These are phyloP conservation scores for Sparidentex hasta DNA, from an alignment of 2,797 vertebrate genomes.

Conservation along the genomic window DNA sequence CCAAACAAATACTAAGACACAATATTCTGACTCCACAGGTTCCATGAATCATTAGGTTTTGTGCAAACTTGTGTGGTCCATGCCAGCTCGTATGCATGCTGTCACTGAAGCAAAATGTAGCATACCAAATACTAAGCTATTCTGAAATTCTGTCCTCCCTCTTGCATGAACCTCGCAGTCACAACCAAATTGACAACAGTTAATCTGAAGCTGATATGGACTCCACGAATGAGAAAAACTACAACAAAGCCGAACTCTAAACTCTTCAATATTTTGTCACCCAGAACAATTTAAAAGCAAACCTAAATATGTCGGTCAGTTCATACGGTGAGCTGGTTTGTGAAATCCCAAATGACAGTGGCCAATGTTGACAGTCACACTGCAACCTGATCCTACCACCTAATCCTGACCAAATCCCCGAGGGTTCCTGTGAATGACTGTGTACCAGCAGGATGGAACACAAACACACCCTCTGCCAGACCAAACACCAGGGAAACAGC, in stretches of 20 bases:
- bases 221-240: not conserved
- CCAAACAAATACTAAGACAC: no score
- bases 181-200: no score
- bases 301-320: constrained; percentile 5
- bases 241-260: not conserved
- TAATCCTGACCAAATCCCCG: constrained; percentile 77
- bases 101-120: no score
- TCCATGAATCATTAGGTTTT: no score
- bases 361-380: constrained; percentile 60
- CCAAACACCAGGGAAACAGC: constrained; percentile 39
- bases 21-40: no score
- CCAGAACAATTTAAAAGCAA: constrained; percentile 5
- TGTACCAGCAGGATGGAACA: constrained; percentile 62
- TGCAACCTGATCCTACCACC: constrained; percentile 80
- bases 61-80: no score
- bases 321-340: constrained; percentile 26
- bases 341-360: constrained; percentile 48
- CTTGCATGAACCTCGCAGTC: no score
- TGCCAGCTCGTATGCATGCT: no score
- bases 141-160: no score
- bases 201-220: no score
- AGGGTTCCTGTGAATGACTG: constrained; percentile 65
- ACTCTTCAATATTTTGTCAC: not conserved
- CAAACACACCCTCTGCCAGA: constrained; percentile 65
- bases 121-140: no score